These are phyloP conservation scores for Umimayanthus kanabou DNA, from an alignment of 92 coral and sea anemone genomes.

Conservation along the genomic window DNA sequence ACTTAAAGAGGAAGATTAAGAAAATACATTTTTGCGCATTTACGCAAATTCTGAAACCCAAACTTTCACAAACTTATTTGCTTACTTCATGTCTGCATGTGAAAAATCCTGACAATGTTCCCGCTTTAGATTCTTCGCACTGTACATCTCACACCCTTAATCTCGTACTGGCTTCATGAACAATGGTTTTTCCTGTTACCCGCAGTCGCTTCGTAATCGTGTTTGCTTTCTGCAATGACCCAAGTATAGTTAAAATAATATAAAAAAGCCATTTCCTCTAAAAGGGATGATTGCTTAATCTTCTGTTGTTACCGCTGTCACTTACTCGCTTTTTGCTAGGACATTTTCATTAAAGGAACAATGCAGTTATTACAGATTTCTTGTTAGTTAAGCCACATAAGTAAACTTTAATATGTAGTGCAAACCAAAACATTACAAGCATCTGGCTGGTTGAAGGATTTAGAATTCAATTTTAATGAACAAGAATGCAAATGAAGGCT, in stretches of 20 bases:
- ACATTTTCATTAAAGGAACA: conserved; percentile 32
- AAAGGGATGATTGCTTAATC: conserved; percentile 8
- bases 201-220: background rate
- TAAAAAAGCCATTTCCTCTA: conserved; percentile 5
- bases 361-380: conserved; percentile 42
- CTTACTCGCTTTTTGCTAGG: background rate
- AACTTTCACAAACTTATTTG: background rate
- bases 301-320: conserved; percentile 8
- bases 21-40: background rate
- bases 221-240: background rate
- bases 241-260: conserved; percentile 1
- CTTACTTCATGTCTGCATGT: background rate
- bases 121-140: background rate
- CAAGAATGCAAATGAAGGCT: conserved; percentile 18
- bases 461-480: conserved; percentile 6
- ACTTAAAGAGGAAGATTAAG: background rate
- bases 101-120: background rate
- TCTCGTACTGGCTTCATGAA: background rate
- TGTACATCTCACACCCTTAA: background rate
- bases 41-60: background rate
- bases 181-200: background rate
- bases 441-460: conserved; percentile 15
- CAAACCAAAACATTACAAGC: conserved; percentile 27
- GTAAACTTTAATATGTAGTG: conserved; percentile 53
- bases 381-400: conserved; percentile 31